Evolutionary conservation across 1,140 invertebrate genomes (phyloP), one percentile per base, ranked within the genome.

Genomic region (Druon quercuslanigerum): DNA sequence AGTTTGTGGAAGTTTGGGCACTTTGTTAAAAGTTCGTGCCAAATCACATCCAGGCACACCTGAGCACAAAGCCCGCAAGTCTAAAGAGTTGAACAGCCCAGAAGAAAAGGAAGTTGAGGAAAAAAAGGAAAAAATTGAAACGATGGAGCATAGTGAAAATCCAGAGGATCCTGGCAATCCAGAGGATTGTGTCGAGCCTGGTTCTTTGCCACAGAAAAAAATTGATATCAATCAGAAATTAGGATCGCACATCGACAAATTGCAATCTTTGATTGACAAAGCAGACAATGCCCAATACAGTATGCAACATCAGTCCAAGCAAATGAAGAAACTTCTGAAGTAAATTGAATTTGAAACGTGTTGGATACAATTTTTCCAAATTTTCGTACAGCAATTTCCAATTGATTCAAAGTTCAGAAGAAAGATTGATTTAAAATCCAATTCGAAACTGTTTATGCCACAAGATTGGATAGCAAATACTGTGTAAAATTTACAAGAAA

Each of bases 301-400:
- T 56, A 93, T 96, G 93, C 87, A 92, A 8, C 91, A 93, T 82
- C 95, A 96, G 85, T 94, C 93, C n/a, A 95, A 95, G 84, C 93
- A 95, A 87, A 95, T 96, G 93, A 93, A 92, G 75, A 92, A 92
- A 73, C 92, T 95, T 80, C 82, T 95, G n/a, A 93, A 94, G 87
- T 94, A 93, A 91, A 78, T 54, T 14, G 17, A 12, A 17, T 46
- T 46, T 9, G 9, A 46, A 46, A 46, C 8, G 9, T 5, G 40
- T 6, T 66, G 33, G 33, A 17, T 66, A 25, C 12, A 25, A 66
- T 2, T 66, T 46, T 17, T 71, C 17, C 33, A 5, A 66, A 14
- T 3, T 4, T n/a, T 6, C 7, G 50, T 71, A 71, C 3, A 46
- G 9, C 16, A 40, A 33, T 46, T 70, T 51, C 13, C 46, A n/a